Evolutionary conservation across 2,888 invertebrate genomes (phyloP), one percentile per base, ranked within the genome.

Genomic region (Dynastes tityus): DNA sequence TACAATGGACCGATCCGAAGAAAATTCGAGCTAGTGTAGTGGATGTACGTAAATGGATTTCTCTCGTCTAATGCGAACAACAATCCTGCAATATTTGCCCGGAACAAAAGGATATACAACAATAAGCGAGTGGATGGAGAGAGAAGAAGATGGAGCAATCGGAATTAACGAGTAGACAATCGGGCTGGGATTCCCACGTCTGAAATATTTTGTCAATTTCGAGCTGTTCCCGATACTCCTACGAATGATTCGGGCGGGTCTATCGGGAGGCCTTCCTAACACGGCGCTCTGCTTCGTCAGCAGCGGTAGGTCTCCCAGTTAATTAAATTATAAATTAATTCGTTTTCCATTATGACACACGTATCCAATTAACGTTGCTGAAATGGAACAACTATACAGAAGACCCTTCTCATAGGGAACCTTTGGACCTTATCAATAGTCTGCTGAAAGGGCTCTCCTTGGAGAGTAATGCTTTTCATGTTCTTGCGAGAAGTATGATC

Each of bases 241-340:
- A 22, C 78, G 22, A 58, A 58, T 16, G 45, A 11, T 11, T 45
- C 9, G 76, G 40, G 3, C 37, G 45, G 16, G 22, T 58, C 55
- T 58, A 58, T 58, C 22, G 22, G 8, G 5, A 58, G 22, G 8
- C 55, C 55, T 16, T n/a, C 8, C 16, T 6, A n/a, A n/a, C 13
- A 37, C 79, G 76, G 78, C 45, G 45, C 5, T 8, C 8, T 45
- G 45, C 11, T 11, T 8, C 11, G 8, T 37, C 76, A 74, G 80
- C 76, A 75, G 79, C 79, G 79, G 68, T 61, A 78, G 80, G 81
- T 78, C 80, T 80, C 11, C 78, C 53, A 79, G 82, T 80, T 82
- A 82, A 82, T 82, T 82, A 82, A 82, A 81, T 81, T 80, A 79
- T 81, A 81, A 82, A 82, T 81, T 77, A 79, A 78, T 78, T 81